Percentiles rank a stretch among this genome's conserved stretches.
Evolutionary conservation across 1,140 invertebrate species (phyloP).

Genomic region (Micrasema minimum): DNA sequence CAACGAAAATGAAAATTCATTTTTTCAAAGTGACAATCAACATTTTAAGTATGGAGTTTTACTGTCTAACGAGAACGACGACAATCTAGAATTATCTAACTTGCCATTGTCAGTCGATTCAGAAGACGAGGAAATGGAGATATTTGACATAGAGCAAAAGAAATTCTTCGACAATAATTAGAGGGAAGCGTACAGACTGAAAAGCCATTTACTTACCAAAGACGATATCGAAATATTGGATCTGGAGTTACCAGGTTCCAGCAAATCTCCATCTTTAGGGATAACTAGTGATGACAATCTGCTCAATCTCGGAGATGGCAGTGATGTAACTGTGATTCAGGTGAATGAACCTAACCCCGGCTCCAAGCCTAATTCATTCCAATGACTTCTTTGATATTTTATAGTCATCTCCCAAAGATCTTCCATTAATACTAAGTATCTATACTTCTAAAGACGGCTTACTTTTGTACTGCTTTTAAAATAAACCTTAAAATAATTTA

Average conservation of each 20-base stretch:
- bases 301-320: constrained; percentile 32
- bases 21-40: constrained; percentile 39
- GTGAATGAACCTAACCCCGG: constrained; percentile 13
- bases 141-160: constrained; percentile 48
- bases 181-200: constrained; percentile 4
- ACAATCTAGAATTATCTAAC: constrained; percentile 45
- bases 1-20: constrained; percentile 19
- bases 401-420: constrained; percentile 28
- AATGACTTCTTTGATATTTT: constrained; percentile 47
- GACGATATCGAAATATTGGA: constrained; percentile 49
- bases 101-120: constrained; percentile 41
- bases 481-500: no score
- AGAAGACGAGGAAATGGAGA: constrained; percentile 51
- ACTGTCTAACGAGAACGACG: constrained; percentile 41
- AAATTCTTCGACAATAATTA: constrained; percentile 38
- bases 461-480: neutral
- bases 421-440: neutral
- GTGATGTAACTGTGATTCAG: constrained; percentile 17
- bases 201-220: constrained; percentile 36
- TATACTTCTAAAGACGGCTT: neutral
- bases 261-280: neutral
- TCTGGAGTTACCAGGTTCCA: constrained; percentile 44
- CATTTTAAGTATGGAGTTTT: constrained; percentile 52
- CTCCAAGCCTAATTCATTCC: constrained; percentile 11
- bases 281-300: constrained; percentile 40